These are phyloP conservation scores for Siniperca undulata DNA, from an alignment of 2,797 vertebrate species.

Conservation along the genomic window DNA sequence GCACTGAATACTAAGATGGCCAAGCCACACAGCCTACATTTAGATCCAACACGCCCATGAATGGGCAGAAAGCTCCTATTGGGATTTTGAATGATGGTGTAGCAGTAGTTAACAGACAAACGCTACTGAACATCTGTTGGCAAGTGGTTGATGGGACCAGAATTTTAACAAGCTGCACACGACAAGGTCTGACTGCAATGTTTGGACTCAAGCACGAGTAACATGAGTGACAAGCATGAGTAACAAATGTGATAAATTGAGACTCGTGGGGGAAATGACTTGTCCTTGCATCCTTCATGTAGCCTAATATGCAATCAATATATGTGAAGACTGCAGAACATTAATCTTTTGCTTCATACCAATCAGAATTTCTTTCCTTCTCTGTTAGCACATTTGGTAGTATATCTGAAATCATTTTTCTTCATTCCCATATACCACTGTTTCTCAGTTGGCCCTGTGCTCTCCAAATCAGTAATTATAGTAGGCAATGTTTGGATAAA, in stretches of 20 bases:
- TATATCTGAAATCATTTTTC: slow-evolving; percentile 38
- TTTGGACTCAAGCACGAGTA: slow-evolving; percentile 21
- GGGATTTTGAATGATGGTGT: slow-evolving; percentile 22
- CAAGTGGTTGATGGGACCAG: slow-evolving; percentile 31
- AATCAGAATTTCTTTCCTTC: slow-evolving; percentile 15
- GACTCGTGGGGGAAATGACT: slow-evolving; percentile 36
- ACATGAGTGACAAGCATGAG: slow-evolving; percentile 17
- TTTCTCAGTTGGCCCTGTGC: slow-evolving; percentile 23
- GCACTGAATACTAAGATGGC: slow-evolving; percentile 65
- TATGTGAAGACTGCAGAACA: slow-evolving; percentile 29
- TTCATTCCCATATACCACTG: slow-evolving; percentile 2
- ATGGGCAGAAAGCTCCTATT: slow-evolving; percentile 41
- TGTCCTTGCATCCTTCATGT: slow-evolving; percentile 17
- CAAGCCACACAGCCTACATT: slow-evolving; percentile 61
- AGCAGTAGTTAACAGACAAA: slow-evolving; percentile 52
- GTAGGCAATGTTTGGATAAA: slow-evolving; percentile 49
- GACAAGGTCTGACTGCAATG: slow-evolving; percentile 39
- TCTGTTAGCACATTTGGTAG: background rate
- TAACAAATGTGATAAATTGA: slow-evolving; percentile 44
- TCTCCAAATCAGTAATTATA: slow-evolving; percentile 52
- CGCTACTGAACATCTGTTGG: slow-evolving; percentile 53
- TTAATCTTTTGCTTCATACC: slow-evolving; percentile 41
- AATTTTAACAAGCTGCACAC: slow-evolving; percentile 48
- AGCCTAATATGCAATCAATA: slow-evolving; percentile 51
- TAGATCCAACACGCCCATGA: slow-evolving; percentile 53